Base-by-base conservation (phyloP, 2,797 vertebrate genomes). In the Corythornis leucogaster region DNA sequence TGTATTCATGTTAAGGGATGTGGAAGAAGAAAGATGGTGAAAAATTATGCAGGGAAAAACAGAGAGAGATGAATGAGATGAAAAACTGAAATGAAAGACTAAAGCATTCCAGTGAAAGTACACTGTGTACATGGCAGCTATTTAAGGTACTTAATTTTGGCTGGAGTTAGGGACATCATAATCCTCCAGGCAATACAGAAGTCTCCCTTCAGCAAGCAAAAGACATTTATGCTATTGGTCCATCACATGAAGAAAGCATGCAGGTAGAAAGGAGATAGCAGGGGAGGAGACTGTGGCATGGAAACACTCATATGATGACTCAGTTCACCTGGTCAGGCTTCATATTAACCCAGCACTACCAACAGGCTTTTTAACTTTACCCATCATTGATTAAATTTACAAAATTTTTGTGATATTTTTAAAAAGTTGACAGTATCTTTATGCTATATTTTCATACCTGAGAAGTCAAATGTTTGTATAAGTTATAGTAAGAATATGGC, bases 381-480 rank as follows among this genome's bases (percentile, higher is more conserved):
- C 20, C n/a, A n/a, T 20, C 15, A 18, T 0, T 1, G 0, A 50
- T 15, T 4, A 20, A 11, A 9, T 61, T 31, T 35, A 19, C 30
- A 35, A 92, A 48, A 45, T 15, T 70, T 38, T 18, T 6, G 18
- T 28, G 76, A 17, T 8, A 20, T 8, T 14, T 26, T 59, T 17
- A 53, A 81, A 82, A 67, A 0, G 6, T 4, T 46, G 12, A 38
- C 9, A 64, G 9, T 17, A 30, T 6, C 13, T 21, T 62, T 7
- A 38, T 22, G 3, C 7, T 3, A 14, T 31, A 51, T 4, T 70
- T 70, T 48, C 24, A 53, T 13, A 63, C 5, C 8, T 11, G 7
- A 71, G 43, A 46, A 71, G 15, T 30, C 70, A 19, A 13, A 54
- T 9, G 30, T 25, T 33, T 38, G 12, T 24, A 8, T 38, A 66